Evolutionary conservation across 1,140 invertebrate genomes (phyloP), one percentile per base, ranked within the genome.

Genomic region (Bactericera cockerelli): DNA sequence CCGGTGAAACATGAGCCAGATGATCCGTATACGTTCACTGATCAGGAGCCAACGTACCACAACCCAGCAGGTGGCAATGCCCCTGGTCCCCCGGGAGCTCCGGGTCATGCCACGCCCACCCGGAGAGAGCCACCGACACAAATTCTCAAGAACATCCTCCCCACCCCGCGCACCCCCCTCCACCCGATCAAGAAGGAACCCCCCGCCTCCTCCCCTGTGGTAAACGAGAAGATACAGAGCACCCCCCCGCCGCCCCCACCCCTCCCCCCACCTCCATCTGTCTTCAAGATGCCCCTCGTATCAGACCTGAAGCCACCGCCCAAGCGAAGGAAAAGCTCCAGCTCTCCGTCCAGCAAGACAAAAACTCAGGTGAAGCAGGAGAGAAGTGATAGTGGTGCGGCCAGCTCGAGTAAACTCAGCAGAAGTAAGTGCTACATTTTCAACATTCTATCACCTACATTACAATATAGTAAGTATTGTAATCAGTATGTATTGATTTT

Each of bases 1-100:
- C 19, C 57, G 13, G 38, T 65, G 1, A 64, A 66, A 54, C 16
- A 60, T 19, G 64, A 65, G 25, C 36, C 57, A 25, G 64, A 66
- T 22, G 65, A 66, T 33, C 65, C 65, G 14, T 66, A 66, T 55
- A 66, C 65, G 19, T 66, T 66, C 55, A 63, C 65, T 21, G 65
- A 66, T 42, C 54, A 61, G 13, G 65, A 66, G 59, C 63, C 65
- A 19, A 19, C 62, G 14, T 56, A 33, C n/a, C 28, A 33, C 14
- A 25, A 14, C 16, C 11, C 22, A 42, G 13, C 53, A 39, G 53
- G 38, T 24, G 39, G 59, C 55, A 56, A 53, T n/a, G 33, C 33
- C 19, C 26, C 31, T 28, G 24, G 8, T 14, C 36, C 58, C 31
- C 39, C 24, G 4, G n/a, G n/a, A n/a, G n/a, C n/a, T n/a, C 21